Conservation (phyloP, 2,113 vertebrate genomes). For the Forbesichthys papilliferus region DNA sequence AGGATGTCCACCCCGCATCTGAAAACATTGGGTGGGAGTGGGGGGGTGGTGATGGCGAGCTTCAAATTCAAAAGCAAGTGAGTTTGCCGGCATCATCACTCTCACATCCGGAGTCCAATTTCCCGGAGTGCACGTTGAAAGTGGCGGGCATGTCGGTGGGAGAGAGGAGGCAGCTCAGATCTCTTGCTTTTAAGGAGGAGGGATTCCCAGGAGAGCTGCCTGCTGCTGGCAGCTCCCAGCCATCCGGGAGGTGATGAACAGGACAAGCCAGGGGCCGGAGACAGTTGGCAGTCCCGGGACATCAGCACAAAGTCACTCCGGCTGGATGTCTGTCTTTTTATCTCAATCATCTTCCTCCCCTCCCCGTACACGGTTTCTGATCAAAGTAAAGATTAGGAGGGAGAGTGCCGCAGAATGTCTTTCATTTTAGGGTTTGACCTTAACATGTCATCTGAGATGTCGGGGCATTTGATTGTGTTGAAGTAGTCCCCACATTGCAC, state of each 20-base stretch:
- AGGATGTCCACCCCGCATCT: conserved; percentile 29
- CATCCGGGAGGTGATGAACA: conserved; percentile 41
- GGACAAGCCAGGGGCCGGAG: conserved; percentile 33
- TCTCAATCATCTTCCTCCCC: conserved; percentile 25
- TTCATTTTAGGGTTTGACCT: conserved; percentile 1
- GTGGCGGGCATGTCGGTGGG: conserved; percentile 21
- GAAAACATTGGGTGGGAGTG: conserved; percentile 13
- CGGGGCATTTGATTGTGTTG: not conserved
- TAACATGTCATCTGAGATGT: conserved; percentile 19
- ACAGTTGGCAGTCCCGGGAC: conserved; percentile 32
- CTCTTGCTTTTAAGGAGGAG: conserved; percentile 48
- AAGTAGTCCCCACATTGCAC: not conserved
- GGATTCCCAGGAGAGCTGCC: conserved; percentile 37
- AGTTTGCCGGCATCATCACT: conserved; percentile 22
- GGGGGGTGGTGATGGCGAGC: conserved; percentile 14
- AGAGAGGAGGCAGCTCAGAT: conserved; percentile 33
- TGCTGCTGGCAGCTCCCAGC: conserved; percentile 8
- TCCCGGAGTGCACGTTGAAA: conserved; percentile 44
- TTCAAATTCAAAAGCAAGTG: conserved; percentile 14
- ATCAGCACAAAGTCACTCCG: conserved; percentile 28
- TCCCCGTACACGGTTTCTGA: conserved; percentile 12
- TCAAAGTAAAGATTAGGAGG: conserved; percentile 10
- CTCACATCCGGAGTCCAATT: conserved; percentile 44
- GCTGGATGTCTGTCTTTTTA: conserved; percentile 33
- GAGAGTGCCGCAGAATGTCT: conserved; percentile 7